Conservation (phyloP, 2,888 invertebrate species). For the Acleris holmiana region DNA sequence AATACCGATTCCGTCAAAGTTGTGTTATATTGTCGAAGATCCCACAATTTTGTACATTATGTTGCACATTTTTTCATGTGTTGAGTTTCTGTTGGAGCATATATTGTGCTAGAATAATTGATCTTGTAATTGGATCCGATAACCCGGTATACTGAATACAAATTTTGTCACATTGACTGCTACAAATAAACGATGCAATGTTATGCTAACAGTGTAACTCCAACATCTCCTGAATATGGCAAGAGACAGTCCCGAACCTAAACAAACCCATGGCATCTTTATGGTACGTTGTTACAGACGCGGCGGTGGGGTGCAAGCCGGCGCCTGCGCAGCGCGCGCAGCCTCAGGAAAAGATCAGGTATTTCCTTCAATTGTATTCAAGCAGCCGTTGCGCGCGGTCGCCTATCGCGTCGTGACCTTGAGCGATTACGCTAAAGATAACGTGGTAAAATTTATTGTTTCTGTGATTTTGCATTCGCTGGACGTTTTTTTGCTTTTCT, state of each 20-base stretch:
- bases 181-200: neutral
- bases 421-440: neutral
- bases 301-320: conserved; percentile 71
- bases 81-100: no score
- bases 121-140: no score
- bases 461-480: neutral
- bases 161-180: no score
- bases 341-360: conserved; percentile 79
- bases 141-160: no score
- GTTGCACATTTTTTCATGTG: no score
- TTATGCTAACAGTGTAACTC: neutral
- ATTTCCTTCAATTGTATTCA: conserved; percentile 69
- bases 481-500: neutral
- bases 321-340: conserved; percentile 67
- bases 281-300: conserved; percentile 73
- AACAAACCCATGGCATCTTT: conserved; percentile 60
- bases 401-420: conserved; percentile 44
- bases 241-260: conserved; percentile 37
- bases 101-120: no score
- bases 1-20: no score
- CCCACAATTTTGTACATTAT: no score
- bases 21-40: no score
- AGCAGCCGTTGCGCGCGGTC: conserved; percentile 56
- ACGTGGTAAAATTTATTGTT: neutral
- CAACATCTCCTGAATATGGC: neutral